These are phyloP conservation scores for Brachionus sp. DNA, from an alignment of 1,140 invertebrate genomes.

Conservation along the genomic window DNA sequence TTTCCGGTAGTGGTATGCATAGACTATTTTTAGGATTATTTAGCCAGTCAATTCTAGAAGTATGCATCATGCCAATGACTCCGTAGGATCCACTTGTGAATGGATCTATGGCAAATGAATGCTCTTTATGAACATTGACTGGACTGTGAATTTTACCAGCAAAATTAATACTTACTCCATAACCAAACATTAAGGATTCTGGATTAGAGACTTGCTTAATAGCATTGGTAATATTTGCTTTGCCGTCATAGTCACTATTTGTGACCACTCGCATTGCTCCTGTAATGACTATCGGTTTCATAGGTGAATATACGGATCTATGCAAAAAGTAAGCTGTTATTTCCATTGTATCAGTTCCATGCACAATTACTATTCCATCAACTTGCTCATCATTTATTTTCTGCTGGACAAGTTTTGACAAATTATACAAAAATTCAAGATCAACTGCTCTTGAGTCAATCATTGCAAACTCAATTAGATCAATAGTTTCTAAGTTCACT, in stretches of 20 bases:
- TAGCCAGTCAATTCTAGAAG: conserved; percentile 24
- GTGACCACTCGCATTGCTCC: conserved; percentile 38
- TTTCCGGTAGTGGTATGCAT: conserved; percentile 1
- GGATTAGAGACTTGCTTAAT: conserved; percentile 43
- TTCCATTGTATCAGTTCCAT: conserved; percentile 45
- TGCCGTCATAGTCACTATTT: conserved; percentile 42
- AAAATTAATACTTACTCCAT: conserved; percentile 42
- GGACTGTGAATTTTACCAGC: conserved; percentile 45
- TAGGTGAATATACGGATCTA: not conserved
- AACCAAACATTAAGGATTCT: not conserved
- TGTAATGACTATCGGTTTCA: conserved; percentile 33
- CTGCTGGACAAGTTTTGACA: conserved; percentile 29
- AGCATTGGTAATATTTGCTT: conserved; percentile 44
- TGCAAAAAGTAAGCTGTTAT: conserved; percentile 45
- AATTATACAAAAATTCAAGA: conserved; percentile 2
- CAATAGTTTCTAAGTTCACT: conserved; percentile 35
- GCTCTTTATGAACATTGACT: conserved; percentile 11
- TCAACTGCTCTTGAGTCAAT: conserved; percentile 40
- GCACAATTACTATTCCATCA: conserved; percentile 36
- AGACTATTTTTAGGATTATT: conserved; percentile 37
- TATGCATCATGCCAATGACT: conserved; percentile 44
- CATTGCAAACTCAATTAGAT: conserved; percentile 42
- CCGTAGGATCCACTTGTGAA: conserved; percentile 31
- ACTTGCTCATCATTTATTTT: conserved; percentile 34
- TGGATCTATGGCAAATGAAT: conserved; percentile 44